A percentile compares a stretch with the other conserved stretches of the same genome.
phyloP scores from a whole-genome alignment of 2,888 invertebrate genomes.

The Diadegma fenestrale region DNA sequence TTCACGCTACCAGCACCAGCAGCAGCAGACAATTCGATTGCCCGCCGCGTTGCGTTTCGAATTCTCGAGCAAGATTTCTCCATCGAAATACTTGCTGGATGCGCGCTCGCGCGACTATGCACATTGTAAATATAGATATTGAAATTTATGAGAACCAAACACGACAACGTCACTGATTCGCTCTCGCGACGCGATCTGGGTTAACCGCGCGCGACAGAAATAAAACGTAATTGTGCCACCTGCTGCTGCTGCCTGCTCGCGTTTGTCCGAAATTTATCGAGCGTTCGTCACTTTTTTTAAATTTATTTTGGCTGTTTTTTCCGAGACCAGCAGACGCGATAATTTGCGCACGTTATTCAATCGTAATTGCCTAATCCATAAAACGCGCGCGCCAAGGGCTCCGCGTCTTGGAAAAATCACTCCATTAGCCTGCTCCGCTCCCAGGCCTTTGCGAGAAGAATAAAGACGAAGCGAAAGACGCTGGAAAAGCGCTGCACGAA shows the following conservation, averaged over 20 bases:
- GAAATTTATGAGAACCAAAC: neutral
- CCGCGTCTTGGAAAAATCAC: slow-evolving; percentile 82
- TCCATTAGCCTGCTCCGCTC: slow-evolving; percentile 82
- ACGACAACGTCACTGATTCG: slow-evolving; percentile 61
- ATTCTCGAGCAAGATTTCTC: slow-evolving; percentile 47
- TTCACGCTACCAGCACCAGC: slow-evolving; percentile 74
- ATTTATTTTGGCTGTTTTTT: neutral
- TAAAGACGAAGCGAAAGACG: slow-evolving; percentile 55
- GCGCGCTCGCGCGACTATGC: neutral
- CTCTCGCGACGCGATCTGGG: slow-evolving; percentile 78
- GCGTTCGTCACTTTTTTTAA: neutral
- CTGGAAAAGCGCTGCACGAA: slow-evolving; percentile 3
- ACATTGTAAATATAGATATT: slow-evolving; percentile 13
- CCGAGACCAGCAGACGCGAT: slow-evolving; percentile 16
- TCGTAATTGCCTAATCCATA: slow-evolving; percentile 84
- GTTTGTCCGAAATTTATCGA: neutral
- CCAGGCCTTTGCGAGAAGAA: slow-evolving; percentile 44
- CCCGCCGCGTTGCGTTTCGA: slow-evolving; percentile 34
- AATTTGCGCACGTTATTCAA: slow-evolving; percentile 79
- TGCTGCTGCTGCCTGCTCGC: slow-evolving; percentile 62
- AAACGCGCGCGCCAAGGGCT: slow-evolving; percentile 69
- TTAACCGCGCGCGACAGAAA: slow-evolving; percentile 79
- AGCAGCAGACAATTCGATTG: slow-evolving; percentile 60
- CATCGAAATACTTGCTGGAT: slow-evolving; percentile 13
- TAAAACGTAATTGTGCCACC: slow-evolving; percentile 82